These are phyloP conservation scores for Macrotrachela quadricornifera DNA, from an alignment of 1,140 invertebrate species.

Conservation along the genomic window DNA sequence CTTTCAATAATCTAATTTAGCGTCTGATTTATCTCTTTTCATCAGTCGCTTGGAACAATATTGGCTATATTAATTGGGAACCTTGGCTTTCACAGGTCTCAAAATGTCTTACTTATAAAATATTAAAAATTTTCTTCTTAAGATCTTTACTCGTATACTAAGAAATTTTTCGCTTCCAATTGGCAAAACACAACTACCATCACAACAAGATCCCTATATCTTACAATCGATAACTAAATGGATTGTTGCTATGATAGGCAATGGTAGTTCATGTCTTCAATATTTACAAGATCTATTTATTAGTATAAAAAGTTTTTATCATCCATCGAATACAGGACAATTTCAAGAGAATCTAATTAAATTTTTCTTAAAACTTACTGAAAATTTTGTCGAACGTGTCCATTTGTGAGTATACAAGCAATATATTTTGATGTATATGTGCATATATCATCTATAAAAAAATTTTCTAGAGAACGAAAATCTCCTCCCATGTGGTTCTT, in stretches of 20 bases:
- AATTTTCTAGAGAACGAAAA: no score
- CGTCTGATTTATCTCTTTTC: constrained; percentile 49
- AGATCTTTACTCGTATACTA: constrained; percentile 56
- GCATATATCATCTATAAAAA: no score
- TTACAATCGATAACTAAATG: constrained; percentile 40
- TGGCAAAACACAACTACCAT: constrained; percentile 39
- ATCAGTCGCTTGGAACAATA: constrained; percentile 46
- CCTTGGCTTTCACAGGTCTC: constrained; percentile 47
- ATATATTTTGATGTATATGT: no score
- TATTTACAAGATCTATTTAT: constrained; percentile 58
- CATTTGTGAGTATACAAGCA: no score
- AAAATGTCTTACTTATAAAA: no score
- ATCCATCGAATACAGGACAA: constrained; percentile 68
- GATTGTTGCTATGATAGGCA: constrained; percentile 42
- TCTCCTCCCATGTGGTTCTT: no score
- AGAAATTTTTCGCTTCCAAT: constrained; percentile 55
- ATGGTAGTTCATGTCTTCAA: constrained; percentile 39
- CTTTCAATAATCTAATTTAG: constrained; percentile 33
- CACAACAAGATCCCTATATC: no score
- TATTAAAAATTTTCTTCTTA: no score
- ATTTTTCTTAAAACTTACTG: no score
- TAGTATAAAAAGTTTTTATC: constrained; percentile 61
- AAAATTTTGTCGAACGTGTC: no score
- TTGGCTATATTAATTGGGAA: constrained; percentile 67
- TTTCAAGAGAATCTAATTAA: no score